Base-by-base conservation (phyloP, 2,113 vertebrate species). In the Ciconia boyciana region DNA sequence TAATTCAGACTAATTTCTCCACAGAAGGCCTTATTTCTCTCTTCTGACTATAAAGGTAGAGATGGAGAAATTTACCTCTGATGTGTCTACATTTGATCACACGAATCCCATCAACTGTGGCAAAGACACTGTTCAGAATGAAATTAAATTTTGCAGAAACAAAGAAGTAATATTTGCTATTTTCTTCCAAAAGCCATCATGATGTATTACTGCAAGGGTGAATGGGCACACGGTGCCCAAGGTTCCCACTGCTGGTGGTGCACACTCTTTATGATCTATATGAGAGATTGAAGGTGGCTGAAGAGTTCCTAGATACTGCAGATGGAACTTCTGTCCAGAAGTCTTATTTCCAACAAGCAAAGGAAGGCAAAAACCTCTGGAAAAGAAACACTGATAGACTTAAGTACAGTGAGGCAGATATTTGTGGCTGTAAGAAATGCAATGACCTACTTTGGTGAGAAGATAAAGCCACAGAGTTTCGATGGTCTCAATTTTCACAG, bases 1-100 rank as follows among this genome's bases (percentile, higher is more conserved):
- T 80, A 65, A 83, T 65, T 91, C 90, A 80, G 75, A 85, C 26
- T 92, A 74, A 72, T 91, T 93, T 92, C 55, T 96, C 90, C 92
- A 85, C 39, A 93, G 79, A 91, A 94, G 54, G 58, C 7, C 20
- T 74, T 88, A 90, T 90, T 87, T 91, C 71, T 92, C 36, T 83
- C 87, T 52, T 72, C 49, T 58, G 58, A 49, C 87, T 83, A 7
- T 32, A 77, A 94, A 66, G 55, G 62, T 61, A 46, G 68, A 85
- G 77, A 61, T 46, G 49, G 57, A 89, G 74, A 91, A 61, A 88
- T 94, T 91, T 74, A 46, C 82, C 71, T 83, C 62, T 62, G 54
- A n/a, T 3, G 4, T 39, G 54, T 46, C 96, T 51, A 18, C 20
- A 13, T 65, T 28, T 52, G 49, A 58, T 72, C 82, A 43, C 49